Conservation (phyloP, 2,888 invertebrate species). For the Synergus gifuensis region DNA sequence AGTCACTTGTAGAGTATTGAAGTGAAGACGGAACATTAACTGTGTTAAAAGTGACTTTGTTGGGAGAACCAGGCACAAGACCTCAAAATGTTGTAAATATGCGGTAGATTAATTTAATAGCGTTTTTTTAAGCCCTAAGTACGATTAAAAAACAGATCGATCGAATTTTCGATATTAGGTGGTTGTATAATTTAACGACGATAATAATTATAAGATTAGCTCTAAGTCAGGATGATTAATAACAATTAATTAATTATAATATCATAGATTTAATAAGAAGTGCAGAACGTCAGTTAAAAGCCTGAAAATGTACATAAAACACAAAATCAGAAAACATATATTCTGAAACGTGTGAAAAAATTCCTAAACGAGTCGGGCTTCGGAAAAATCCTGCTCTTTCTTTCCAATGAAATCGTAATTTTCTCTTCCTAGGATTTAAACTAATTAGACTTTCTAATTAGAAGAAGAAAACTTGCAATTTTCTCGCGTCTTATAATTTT, state of each 20-base stretch:
- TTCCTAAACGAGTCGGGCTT: background rate
- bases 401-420: conserved; percentile 9
- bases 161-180: conserved; percentile 25
- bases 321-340: background rate
- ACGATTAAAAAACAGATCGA: background rate
- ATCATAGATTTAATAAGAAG: conserved; percentile 6
- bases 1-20: conserved; percentile 39
- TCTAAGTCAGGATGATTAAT: background rate
- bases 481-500: background rate
- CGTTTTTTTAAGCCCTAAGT: conserved; percentile 27
- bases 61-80: conserved; percentile 46
- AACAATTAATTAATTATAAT: background rate
- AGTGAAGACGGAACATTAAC: conserved; percentile 51
- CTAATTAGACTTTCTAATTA: background rate
- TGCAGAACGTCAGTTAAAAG: background rate
- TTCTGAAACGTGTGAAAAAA: conserved; percentile 3
- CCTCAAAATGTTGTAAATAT: conserved; percentile 38
- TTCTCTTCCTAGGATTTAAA: background rate
- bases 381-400: conserved; percentile 4
- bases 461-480: background rate
- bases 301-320: conserved; percentile 29
- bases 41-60: conserved; percentile 40
- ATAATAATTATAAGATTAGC: conserved; percentile 34
- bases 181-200: conserved; percentile 15
- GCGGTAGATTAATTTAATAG: conserved; percentile 44